Conservation (phyloP, 2,113 vertebrate species). For the Falcunculus frontatus region DNA sequence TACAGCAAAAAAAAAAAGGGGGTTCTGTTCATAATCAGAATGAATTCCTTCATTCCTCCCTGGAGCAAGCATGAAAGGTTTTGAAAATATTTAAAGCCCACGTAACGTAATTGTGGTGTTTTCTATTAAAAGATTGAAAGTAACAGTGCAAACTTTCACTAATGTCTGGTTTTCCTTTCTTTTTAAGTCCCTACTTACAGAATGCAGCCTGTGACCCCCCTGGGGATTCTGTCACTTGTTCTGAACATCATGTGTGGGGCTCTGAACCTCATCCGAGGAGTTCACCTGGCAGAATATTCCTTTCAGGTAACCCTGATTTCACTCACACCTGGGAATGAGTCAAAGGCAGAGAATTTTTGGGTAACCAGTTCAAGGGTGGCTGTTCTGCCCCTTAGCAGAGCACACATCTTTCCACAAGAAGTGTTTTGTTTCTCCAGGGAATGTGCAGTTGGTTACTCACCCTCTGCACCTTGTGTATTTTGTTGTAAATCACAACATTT, state of each 20-base stretch:
- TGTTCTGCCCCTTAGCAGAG: neutral
- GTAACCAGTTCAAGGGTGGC: neutral
- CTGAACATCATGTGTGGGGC: slow-evolving; percentile 96
- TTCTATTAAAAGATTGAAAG: neutral
- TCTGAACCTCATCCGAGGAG: slow-evolving; percentile 89
- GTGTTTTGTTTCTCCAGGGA: neutral
- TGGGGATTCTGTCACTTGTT: slow-evolving; percentile 89
- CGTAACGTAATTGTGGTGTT: neutral
- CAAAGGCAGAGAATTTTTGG: neutral
- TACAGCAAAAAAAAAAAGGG: neutral
- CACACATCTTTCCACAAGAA: neutral
- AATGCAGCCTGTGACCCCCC: slow-evolving; percentile 82
- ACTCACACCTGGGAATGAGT: neutral
- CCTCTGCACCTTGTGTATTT: neutral
- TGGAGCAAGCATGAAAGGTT: neutral
- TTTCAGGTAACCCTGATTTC: slow-evolving; percentile 78
- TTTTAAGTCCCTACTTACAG: slow-evolving; percentile 76
- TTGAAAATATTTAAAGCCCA: neutral
- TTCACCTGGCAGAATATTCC: slow-evolving; percentile 90
- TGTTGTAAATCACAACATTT: neutral
- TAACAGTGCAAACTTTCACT: neutral
- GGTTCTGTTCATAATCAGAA: neutral
- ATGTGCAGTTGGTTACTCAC: neutral
- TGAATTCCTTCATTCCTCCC: no score
- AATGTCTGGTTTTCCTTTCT: neutral